A percentile compares a stretch with the other conserved stretches of the same genome.
These are phyloP conservation scores for Lasioglossum marginatum DNA, from an alignment of 2,888 invertebrate genomes.

Conservation along the genomic window DNA sequence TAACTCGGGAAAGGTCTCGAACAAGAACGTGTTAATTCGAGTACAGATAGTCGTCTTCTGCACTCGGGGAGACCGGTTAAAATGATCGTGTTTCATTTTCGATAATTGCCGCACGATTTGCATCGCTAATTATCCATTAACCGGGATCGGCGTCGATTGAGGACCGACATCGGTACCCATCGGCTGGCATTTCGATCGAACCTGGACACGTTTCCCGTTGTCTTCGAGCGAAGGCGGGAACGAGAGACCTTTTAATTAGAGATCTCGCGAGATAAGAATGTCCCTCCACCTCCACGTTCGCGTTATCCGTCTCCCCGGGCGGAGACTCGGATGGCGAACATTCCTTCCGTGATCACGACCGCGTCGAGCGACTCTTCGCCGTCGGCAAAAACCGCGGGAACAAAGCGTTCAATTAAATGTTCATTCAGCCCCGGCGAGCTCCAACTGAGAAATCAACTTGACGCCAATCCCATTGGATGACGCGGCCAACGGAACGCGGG, in stretches of 20 bases:
- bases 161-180: conserved; percentile 29
- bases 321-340: conserved; percentile 39
- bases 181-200: conserved; percentile 29
- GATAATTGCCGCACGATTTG: conserved; percentile 26
- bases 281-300: conserved; percentile 34
- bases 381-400: conserved; percentile 57
- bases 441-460: conserved; percentile 54
- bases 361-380: conserved; percentile 18
- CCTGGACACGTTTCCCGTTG: conserved; percentile 39
- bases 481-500: background rate
- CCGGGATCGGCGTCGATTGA: conserved; percentile 52
- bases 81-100: conserved; percentile 5
- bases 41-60: background rate
- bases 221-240: conserved; percentile 57
- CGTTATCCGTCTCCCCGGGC: conserved; percentile 50
- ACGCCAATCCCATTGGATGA: conserved; percentile 42
- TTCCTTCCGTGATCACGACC: conserved; percentile 59
- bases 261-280: conserved; percentile 72
- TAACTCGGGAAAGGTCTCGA: background rate
- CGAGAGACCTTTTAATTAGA: conserved; percentile 78
- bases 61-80: background rate
- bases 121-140: conserved; percentile 50
- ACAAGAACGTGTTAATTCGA: background rate
- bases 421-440: conserved; percentile 22
- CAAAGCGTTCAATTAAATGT: conserved; percentile 69